Base-by-base conservation (phyloP, 2,888 invertebrate species). In the Lithosia quadra region DNA sequence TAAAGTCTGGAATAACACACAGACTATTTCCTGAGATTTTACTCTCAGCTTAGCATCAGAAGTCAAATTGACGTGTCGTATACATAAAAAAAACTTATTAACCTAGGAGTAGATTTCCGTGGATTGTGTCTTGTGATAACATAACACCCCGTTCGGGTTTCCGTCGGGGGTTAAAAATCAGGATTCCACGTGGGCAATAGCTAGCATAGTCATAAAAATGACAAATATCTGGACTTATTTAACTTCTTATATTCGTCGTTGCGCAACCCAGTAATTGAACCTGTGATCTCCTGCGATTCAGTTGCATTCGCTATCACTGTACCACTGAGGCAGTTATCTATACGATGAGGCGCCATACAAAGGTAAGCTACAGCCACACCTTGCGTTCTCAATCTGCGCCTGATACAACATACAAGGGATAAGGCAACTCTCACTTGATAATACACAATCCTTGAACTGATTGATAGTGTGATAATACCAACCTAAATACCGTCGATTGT, bases 361-460 rank as follows among this genome's bases (percentile, higher is more conserved):
- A 33, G 13, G 21, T 58, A 57, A 43, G n/a, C 36, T 65, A 13
- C 22, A 39, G 7, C 62, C 61, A 62, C 62, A 57, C 65, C 61
- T 36, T 9, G 43, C 22, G 36, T 63, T 59, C 21, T 58, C 36
- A 34, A 62, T 65, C 56, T 65, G 13, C 24, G 34, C 58, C 33
- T 13, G 57, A 57, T 67, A 68, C n/a, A 24, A 39, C 11, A 22
- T 0, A 36, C 56, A 43, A 33, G 57, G 22, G 63, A 68, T 68
- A 68, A 68, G 28, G 11, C 1, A 33, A 39, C 33, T 55, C 58
- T 53, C 18, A 34, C 53, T 60, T 18, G 28, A 71, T 70, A 79
- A 36, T 61, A 28, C 24, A 22, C 39, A 76, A 69, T 78, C 78
- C 80, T 79, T 78, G 79, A 78, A 79, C 79, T 68, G 73, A 71